phyloP scores from a whole-genome alignment of 2,888 invertebrate genomes.

The Timandra comae region DNA sequence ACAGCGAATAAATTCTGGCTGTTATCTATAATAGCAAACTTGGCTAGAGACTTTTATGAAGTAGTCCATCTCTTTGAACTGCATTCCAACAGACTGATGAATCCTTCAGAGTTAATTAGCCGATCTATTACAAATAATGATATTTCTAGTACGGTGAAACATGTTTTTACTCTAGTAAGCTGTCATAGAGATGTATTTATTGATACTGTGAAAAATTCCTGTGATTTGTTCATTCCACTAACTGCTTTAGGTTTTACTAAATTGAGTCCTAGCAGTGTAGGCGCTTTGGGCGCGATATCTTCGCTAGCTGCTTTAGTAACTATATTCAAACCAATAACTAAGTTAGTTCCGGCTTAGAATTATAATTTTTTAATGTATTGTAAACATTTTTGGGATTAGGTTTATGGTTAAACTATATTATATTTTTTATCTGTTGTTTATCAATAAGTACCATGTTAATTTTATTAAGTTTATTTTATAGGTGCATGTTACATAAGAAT shows the following conservation, averaged over 20 bases:
- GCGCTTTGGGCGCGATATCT: constrained; percentile 86
- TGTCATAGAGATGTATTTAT: constrained; percentile 82
- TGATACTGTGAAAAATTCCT: constrained; percentile 90
- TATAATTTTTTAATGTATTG: constrained; percentile 1
- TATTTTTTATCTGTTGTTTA: not conserved
- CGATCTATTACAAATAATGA: constrained; percentile 41
- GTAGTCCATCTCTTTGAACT: constrained; percentile 79
- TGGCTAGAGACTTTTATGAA: constrained; percentile 91
- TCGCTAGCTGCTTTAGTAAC: constrained; percentile 87
- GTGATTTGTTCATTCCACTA: constrained; percentile 92
- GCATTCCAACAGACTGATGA: constrained; percentile 54
- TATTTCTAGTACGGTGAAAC: constrained; percentile 36
- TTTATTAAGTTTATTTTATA: not conserved
- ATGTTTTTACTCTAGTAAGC: constrained; percentile 43
- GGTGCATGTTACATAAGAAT: not conserved
- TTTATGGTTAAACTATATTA: not conserved
- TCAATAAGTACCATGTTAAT: not conserved
- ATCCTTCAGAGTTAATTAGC: constrained; percentile 53
- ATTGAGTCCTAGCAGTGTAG: constrained; percentile 86
- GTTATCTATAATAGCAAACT: constrained; percentile 86
- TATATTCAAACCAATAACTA: constrained; percentile 85
- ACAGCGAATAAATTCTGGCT: constrained; percentile 90
- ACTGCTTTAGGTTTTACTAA: constrained; percentile 87
- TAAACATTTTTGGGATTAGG: not conserved
- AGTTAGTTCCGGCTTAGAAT: constrained; percentile 78